Base-by-base conservation (phyloP, 2,113 vertebrate species). In the Dipodomys spectabilis region DNA sequence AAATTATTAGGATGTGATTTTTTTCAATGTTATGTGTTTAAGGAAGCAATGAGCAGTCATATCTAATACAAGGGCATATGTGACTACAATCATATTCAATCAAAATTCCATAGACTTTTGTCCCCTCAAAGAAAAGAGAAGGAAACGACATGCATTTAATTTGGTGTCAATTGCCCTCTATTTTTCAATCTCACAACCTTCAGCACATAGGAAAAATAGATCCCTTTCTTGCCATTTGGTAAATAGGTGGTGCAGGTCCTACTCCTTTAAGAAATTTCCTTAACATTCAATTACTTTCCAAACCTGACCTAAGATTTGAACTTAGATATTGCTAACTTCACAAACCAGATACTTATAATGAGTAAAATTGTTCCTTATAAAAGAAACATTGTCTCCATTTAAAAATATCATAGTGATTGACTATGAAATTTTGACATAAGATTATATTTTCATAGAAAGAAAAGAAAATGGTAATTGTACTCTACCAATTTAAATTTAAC, bases 401-500 rank as follows among this genome's bases (percentile, higher is more conserved):
- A 57, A 67, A 71, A 75, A 62, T 53, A 73, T 77, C 74, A 74
- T 2, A 60, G 1, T 83, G 35, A 67, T 77, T 91, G 10, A 83
- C 82, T 71, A 7, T 82, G 44, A 92, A 88, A 72, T 78, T 60
- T 90, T 23, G 12, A 75, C 27, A 65, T 67, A 18, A 90, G 39
- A 30, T 85, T 62, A 79, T 32, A 22, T 74, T 68, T 82, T 75
- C 88, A 32, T 35, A 88, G 53, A 28, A 92, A 88, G 65, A 81
- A 32, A 85, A 65, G 10, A 4, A 6, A 83, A 16, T 71, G 68
- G 15, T 57, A 57, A 57, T 86, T 60, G 6, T 45, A 72, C 28
- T 25, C 4, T 86, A 18, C 74, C 83, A 88, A 87, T 96, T 95
- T 96, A 95, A 95, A 88, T 96, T 95, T 96, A 95, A 95, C 88